Percentiles rank a stretch among this genome's conserved stretches.
Evolutionary conservation across 2,797 vertebrate species (phyloP).

Genomic region (Loriculus beryllinus): DNA sequence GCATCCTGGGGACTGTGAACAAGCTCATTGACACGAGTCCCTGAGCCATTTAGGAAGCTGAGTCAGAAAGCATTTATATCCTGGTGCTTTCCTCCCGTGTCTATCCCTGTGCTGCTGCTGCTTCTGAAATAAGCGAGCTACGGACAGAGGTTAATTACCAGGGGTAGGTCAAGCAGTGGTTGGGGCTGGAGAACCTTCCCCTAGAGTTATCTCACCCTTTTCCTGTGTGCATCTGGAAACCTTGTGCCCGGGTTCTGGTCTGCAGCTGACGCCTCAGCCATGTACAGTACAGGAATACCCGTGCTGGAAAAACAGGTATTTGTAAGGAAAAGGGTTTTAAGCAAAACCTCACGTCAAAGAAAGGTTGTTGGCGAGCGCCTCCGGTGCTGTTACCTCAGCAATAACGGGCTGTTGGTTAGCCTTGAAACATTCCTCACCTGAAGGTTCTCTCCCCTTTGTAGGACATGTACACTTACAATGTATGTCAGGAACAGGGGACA

Average conservation of each 20-base stretch:
- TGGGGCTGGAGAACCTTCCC: not conserved
- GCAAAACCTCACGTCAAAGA: too few relatives aligned
- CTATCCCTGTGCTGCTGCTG: not conserved
- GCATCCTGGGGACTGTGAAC: not conserved
- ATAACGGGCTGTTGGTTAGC: not conserved
- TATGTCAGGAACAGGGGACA: too few relatives aligned
- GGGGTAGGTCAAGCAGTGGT: not conserved
- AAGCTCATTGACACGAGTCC: not conserved
- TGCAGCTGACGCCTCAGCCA: rapidly evolving
- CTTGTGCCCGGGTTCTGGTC: rapidly evolving
- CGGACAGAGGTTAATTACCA: rapidly evolving
- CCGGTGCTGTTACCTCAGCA: rapidly evolving
- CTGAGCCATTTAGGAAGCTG: not conserved
- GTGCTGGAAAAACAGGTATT: not conserved
- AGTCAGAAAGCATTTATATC: not conserved
- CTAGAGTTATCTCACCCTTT: rapidly evolving
- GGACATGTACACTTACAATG: rapidly evolving
- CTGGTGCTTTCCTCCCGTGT: not conserved
- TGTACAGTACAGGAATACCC: rapidly evolving
- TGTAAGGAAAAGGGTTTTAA: not conserved
- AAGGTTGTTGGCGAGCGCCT: rapidly evolving
- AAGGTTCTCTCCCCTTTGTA: rapidly evolving
- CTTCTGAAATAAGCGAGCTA: not conserved
- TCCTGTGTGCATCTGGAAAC: rapidly evolving
- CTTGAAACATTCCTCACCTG: rapidly evolving